phyloP scores from a whole-genome alignment of 1,140 invertebrate species.

The Platorchestia sp. region DNA sequence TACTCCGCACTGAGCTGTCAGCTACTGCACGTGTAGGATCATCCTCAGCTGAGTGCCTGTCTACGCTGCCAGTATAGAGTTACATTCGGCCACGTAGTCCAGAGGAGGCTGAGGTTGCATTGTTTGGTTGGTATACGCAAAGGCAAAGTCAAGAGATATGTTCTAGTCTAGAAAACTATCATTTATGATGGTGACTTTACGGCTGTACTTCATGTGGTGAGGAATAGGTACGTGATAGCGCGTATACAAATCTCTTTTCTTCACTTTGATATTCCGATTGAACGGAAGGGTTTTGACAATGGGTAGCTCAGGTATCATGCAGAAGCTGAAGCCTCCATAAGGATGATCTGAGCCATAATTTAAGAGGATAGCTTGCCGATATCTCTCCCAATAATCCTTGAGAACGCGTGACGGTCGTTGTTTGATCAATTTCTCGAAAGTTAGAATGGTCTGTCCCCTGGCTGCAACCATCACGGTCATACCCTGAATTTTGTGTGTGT shows the following conservation, averaged over 20 bases:
- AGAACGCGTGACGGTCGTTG: background rate
- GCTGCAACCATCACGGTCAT: background rate
- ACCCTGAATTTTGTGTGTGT: background rate
- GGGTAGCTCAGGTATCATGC: background rate
- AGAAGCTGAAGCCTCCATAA: background rate
- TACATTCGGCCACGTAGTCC: slow-evolving; percentile 30
- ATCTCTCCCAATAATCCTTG: slow-evolving; percentile 19
- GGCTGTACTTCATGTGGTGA: background rate
- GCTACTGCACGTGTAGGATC: background rate
- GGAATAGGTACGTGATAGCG: too few relatives aligned
- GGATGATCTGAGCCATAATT: background rate
- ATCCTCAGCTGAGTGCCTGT: background rate
- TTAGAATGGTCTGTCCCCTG: background rate
- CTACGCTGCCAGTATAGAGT: background rate
- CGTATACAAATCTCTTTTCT: background rate
- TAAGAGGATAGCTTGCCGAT: background rate
- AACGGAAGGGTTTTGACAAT: background rate
- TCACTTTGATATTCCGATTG: background rate
- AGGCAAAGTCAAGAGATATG: background rate
- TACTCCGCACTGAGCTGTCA: slow-evolving; percentile 31
- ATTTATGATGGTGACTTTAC: background rate
- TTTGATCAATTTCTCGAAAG: slow-evolving; percentile 1
- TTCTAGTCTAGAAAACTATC: background rate
- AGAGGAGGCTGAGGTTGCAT: background rate
- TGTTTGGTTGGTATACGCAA: slow-evolving; percentile 20